phyloP scores from a whole-genome alignment of 2,888 invertebrate species.

The Caenorhabditis japonica region DNA sequence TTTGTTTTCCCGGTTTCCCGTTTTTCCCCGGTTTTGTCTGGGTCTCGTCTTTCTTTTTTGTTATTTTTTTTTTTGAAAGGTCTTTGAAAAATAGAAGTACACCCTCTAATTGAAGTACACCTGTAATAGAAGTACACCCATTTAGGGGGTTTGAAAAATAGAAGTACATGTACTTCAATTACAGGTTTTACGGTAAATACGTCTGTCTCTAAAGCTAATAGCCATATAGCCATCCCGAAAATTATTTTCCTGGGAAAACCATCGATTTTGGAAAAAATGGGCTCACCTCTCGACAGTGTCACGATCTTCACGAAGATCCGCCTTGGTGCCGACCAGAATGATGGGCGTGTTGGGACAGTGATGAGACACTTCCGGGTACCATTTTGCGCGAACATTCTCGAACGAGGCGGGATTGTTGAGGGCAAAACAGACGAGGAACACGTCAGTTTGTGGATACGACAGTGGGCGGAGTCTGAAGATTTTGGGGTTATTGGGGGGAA shows the following conservation, averaged over 20 bases:
- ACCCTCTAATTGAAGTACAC: too few relatives aligned
- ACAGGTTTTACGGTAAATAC: background rate
- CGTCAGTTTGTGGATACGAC: slow-evolving; percentile 70
- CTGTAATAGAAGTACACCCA: too few relatives aligned
- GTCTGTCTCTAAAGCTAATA: background rate
- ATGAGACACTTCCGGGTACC: slow-evolving; percentile 99
- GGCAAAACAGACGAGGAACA: slow-evolving; percentile 91
- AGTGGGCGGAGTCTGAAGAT: slow-evolving; percentile 64
- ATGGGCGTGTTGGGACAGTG: slow-evolving; percentile 99
- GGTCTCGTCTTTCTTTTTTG: too few relatives aligned
- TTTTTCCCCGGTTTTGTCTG: too few relatives aligned
- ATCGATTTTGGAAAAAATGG: slow-evolving; percentile 2
- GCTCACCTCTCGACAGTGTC: slow-evolving; percentile 82
- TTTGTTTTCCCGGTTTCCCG: too few relatives aligned
- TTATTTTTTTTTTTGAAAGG: too few relatives aligned
- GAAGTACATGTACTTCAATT: too few relatives aligned
- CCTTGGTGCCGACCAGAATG: slow-evolving; percentile 95
- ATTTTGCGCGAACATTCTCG: slow-evolving; percentile 99
- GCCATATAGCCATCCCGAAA: too few relatives aligned
- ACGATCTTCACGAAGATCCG: slow-evolving; percentile 96
- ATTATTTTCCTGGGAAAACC: background rate
- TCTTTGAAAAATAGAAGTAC: too few relatives aligned
- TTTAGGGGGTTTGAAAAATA: too few relatives aligned
- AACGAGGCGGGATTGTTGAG: slow-evolving; percentile 98
- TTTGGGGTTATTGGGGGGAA: too few relatives aligned